Evolutionary conservation across 1,140 invertebrate genomes (phyloP).

Genomic region (Bombus confusus): DNA sequence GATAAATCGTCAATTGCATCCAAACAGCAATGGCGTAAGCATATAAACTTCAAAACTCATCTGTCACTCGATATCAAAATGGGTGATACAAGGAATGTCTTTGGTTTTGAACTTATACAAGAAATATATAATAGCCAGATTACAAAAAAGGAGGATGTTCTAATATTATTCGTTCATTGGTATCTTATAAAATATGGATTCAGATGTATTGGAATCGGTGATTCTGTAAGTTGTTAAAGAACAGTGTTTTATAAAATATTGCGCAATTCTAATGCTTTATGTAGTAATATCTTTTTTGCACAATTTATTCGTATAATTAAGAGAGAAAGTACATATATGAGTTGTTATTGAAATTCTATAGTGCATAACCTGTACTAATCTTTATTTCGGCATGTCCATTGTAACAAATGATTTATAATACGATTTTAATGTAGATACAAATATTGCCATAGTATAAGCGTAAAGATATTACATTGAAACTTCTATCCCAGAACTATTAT

Average conservation of each 20-base stretch:
- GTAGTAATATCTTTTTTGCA: background rate
- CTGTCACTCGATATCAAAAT: conserved; percentile 63
- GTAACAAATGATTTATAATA: background rate
- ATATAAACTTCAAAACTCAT: conserved; percentile 38
- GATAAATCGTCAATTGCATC: too few relatives aligned
- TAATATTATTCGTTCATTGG: conserved; percentile 88
- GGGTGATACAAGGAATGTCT: conserved; percentile 71
- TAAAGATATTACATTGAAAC: background rate
- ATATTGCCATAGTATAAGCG: background rate
- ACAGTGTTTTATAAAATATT: background rate
- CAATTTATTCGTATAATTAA: background rate
- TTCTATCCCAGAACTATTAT: too few relatives aligned
- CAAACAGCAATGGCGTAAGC: conserved; percentile 54
- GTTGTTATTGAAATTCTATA: background rate
- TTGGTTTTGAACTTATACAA: conserved; percentile 90
- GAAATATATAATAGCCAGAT: conserved; percentile 85
- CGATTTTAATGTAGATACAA: background rate
- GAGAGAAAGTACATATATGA: background rate
- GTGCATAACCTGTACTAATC: background rate
- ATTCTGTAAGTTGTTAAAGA: conserved; percentile 83
- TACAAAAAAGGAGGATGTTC: conserved; percentile 86
- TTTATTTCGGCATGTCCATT: background rate
- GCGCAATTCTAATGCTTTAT: background rate
- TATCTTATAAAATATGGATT: conserved; percentile 88
- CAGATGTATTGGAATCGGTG: conserved; percentile 88